A percentile compares a stretch with the other conserved stretches of the same genome.
phyloP scores from a whole-genome alignment of 1,140 invertebrate genomes.

The Anthonomus grandis region DNA sequence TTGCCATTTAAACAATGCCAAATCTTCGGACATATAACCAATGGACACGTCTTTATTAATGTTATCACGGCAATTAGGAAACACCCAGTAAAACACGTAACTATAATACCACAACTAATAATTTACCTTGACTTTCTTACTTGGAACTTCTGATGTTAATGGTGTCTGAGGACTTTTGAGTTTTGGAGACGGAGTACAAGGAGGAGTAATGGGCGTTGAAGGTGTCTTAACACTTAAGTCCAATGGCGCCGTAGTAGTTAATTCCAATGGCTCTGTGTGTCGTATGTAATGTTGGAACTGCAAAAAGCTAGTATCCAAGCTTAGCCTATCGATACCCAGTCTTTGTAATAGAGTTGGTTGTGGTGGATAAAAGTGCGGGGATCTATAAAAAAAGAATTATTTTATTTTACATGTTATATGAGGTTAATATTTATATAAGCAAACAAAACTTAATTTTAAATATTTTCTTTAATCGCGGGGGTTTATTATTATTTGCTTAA shows the following conservation, averaged over 20 bases:
- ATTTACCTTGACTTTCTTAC: constrained; percentile 38
- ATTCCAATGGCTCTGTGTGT: constrained; percentile 45
- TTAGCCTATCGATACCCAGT: constrained; percentile 38
- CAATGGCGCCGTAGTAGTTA: constrained; percentile 40
- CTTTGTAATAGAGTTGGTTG: constrained; percentile 38
- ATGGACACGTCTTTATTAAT: too few species aligned
- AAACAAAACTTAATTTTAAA: too few species aligned
- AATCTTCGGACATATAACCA: too few species aligned
- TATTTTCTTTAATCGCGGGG: too few species aligned
- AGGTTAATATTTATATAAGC: background rate
- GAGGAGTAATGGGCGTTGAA: constrained; percentile 46
- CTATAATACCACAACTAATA: background rate
- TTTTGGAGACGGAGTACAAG: constrained; percentile 44
- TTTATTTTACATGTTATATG: background rate
- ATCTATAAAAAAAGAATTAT: constrained; percentile 13
- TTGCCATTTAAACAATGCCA: too few species aligned
- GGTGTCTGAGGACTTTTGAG: constrained; percentile 28
- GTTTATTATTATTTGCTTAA: too few species aligned
- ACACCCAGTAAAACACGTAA: too few species aligned
- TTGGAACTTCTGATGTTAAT: constrained; percentile 37
- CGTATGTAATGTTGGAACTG: constrained; percentile 45
- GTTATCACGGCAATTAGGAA: too few species aligned
- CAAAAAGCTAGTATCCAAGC: constrained; percentile 38
- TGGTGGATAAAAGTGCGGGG: constrained; percentile 26
- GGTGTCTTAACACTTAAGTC: constrained; percentile 42